Evolutionary conservation across 92 coral and sea anemone genomes (phyloP), one percentile per base, ranked within the genome.

Genomic region (Heteractis magnifica): DNA sequence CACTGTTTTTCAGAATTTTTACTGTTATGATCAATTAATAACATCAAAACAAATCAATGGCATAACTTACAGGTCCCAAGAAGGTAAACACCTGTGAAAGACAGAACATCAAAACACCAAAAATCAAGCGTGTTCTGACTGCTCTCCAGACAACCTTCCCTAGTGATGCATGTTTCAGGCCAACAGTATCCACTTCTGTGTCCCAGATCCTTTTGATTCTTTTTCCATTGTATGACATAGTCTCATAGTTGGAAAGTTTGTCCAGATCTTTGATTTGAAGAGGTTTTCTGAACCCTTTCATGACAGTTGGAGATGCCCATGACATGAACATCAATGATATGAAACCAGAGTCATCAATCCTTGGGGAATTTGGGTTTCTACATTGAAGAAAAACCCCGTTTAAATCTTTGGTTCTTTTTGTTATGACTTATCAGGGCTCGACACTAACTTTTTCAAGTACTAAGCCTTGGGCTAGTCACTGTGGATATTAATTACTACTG

Each of bases 341-440:
- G 72, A 93, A 95, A 2, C 98, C 98, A n/a, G 97, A 93, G 86
- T 95, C 98, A 64, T 95, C 98, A 52, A 93, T 87, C 0, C 84
- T 88, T 10, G 95, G 93, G 56, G 85, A 87, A 8, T 88, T 80
- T 56, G 90, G 93, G 74, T 95, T 88, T 78, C 98, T 95, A 79
- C 49, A 59, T 3, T 13, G 77, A 86, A 76, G 9, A 79, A 12
- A 52, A 51, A 12, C 18, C 10, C 9, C 10, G 1, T 8, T 53
- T 12, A 53, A 53, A 53, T 34, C 1, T 34, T 34, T 34, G 44
- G 44, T 34, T 34, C 44, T 34, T 34, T 34, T 34, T 34, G 44
- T 34, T 34, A 34, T 34, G 44, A 34, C 44, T n/a, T n/a, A n/a
- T n/a, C n/a, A n/a, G n/a, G n/a, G n/a, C n/a, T n/a, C n/a, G n/a